Evolutionary conservation across 2,888 invertebrate genomes (phyloP), one percentile per base, ranked within the genome.

Genomic region (Synanthedon andrenaeformis): DNA sequence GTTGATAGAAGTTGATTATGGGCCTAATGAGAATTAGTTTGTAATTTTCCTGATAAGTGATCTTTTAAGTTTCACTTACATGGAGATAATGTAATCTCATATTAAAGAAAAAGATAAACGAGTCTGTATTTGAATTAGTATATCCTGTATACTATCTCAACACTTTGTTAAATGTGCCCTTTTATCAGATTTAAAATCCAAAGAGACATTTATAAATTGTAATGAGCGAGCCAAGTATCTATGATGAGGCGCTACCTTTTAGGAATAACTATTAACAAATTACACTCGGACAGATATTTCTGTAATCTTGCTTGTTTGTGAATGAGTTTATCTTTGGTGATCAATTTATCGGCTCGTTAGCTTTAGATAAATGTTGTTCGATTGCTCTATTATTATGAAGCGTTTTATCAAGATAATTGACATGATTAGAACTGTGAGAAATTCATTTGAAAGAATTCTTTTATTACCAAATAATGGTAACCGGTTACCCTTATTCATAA

Each of bases 331-430:
- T 82, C 79, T 77, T 63, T 71, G 69, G 72, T 72, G 76, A 80
- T 80, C 80, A 79, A 80, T 82, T 85, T 79, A 82, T 83, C 76
- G 74, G 73, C 76, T 84, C 79, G 77, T 85, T 84, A 83, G 73
- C 64, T 64, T 59, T 70, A 78, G 74, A 83, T 80, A 78, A 80
- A 85, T 83, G 74, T 62, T 66, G 67, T 69, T 70, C 69, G 74
- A 80, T 79, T 72, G 71, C 66, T 76, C 67, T 70, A 67, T 76
- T 82, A 80, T 82, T 78, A 82, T 82, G 79, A 79, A 76, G 67
- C 69, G 69, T 68, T 83, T 75, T 69, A 79, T 81, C 77, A 76
- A 71, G 72, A 76, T 81, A 69, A 75, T 69, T 65, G 67, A 63
- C 65, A 66, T 70, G 73, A 81, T 82, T 78, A 77, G 67, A 69